A percentile compares a stretch with the other conserved stretches of the same genome.
These are phyloP conservation scores for Hylaeus volcanicus DNA, from an alignment of 1,140 invertebrate genomes.

Conservation along the genomic window DNA sequence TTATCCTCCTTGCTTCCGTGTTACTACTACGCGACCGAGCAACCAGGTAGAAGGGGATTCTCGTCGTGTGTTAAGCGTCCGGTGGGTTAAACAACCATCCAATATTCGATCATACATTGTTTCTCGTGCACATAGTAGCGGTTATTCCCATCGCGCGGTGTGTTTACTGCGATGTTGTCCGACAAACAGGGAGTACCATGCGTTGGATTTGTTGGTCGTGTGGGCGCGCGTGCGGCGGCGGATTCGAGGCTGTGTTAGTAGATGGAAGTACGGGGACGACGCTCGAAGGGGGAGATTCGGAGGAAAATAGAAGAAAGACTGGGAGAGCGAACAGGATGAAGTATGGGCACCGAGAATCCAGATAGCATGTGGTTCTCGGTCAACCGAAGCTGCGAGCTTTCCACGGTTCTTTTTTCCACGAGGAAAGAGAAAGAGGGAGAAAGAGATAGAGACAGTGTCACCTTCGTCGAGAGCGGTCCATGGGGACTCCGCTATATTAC, in stretches of 20 bases:
- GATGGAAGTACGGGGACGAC: conserved; percentile 47
- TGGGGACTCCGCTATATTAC: conserved; percentile 30
- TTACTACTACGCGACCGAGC: conserved; percentile 18
- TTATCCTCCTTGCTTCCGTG: conserved; percentile 12
- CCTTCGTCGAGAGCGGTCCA: conserved; percentile 1
- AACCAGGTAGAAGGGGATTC: not conserved
- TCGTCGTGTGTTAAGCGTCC: conserved; percentile 41
- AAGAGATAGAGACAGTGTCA: not conserved
- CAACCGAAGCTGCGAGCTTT: conserved; percentile 49
- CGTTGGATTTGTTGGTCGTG: conserved; percentile 66
- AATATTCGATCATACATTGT: conserved; percentile 18
- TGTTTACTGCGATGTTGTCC: conserved; percentile 17
- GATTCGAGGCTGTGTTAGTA: conserved; percentile 69
- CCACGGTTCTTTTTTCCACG: not conserved
- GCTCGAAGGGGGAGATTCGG: conserved; percentile 44
- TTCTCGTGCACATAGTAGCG: conserved; percentile 49
- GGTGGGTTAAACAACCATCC: conserved; percentile 36
- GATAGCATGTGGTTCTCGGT: not conserved
- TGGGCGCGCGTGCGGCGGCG: conserved; percentile 79
- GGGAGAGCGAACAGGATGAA: conserved; percentile 27
- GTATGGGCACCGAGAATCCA: conserved; percentile 3
- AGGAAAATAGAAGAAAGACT: conserved; percentile 29
- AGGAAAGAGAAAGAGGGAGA: too few relatives aligned
- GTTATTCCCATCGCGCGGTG: conserved; percentile 6
- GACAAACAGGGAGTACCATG: conserved; percentile 42